Evolutionary conservation across 2,113 vertebrate species (phyloP).

Genomic region (Petaurus breviceps): DNA sequence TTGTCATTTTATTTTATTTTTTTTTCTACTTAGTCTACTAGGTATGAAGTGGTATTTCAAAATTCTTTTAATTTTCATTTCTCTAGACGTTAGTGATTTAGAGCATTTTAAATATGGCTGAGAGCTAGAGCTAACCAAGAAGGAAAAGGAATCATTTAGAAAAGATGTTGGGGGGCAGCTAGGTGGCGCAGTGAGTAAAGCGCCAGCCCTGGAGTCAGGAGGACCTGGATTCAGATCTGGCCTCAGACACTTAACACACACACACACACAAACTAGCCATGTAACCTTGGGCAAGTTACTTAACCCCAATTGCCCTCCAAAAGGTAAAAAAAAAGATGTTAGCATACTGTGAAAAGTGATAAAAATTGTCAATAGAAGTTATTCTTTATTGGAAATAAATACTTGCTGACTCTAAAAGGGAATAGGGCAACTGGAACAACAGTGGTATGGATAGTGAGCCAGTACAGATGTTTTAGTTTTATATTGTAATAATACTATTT

Average conservation of each 20-base stretch:
- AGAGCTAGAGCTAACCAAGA: not conserved
- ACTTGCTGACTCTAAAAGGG: not conserved
- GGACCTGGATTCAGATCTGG: too few species aligned
- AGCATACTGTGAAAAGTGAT: not conserved
- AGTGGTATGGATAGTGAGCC: not conserved
- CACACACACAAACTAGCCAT: too few species aligned
- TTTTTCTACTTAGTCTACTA: not conserved
- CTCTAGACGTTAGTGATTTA: not conserved
- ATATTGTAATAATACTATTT: not conserved
- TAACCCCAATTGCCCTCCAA: too few species aligned
- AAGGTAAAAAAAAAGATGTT: too few species aligned
- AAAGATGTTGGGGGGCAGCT: too few species aligned
- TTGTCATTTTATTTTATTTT: not conserved
- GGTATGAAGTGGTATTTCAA: not conserved
- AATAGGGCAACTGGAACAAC: not conserved
- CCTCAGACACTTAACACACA: too few species aligned
- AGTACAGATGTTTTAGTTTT: not conserved
- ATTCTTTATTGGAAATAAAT: not conserved
- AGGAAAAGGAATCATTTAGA: not conserved
- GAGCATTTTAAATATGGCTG: not conserved
- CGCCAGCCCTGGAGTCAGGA: too few species aligned
- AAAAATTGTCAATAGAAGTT: not conserved
- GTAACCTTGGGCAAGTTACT: too few species aligned
- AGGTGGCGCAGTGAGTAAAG: too few species aligned
- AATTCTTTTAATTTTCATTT: not conserved